Base-by-base conservation (phyloP, 2,888 invertebrate species). In the Thumatha senex region DNA sequence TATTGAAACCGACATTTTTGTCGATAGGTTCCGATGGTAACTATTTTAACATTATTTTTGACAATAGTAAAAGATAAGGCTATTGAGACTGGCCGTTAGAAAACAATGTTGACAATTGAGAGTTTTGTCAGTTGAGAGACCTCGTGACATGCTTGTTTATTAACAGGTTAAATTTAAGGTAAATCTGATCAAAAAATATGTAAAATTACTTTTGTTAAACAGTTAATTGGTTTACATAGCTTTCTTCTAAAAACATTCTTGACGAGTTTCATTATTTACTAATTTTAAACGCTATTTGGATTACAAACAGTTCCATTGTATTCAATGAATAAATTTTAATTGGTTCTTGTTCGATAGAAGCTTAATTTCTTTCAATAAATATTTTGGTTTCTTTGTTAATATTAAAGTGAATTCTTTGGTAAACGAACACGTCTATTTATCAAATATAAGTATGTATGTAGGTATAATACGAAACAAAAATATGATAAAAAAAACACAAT, bases 151-250 rank as follows among this genome's bases (percentile, higher is more conserved):
- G 34, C 24, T 40, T 44, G 43, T 44, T 49, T 43, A 44, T 31
- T 18, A 33, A 40, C 24, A 7, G 43, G 43, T 43, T 44, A 44
- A 49, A 48, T 42, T 41, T 35, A 41, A 31, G 38, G 39, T 46
- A 48, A 48, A 51, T 52, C 48, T 43, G 33, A 40, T 45, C 34
- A 41, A 48, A 45, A 51, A 50, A 33, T 43, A 48, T 46, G 46
- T 50, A 29, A 54, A 62, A 45, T 62, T 59, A 29, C 40, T 15
- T 51, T 46, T 38, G 46, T 53, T 45, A 31, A 11, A 31, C 24
- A 13, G 1, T 14, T 35, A 14, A 29, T 44, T 15, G 4, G 13
- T 33, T 13, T 38, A 33, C 18, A 39, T 12, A 12, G 9, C 12
- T 18, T 42, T 42, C 30, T 14, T 40, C 10, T 38, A 36, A 18